These are phyloP conservation scores for Solea solea DNA, from an alignment of 2,113 vertebrate genomes.

Conservation along the genomic window DNA sequence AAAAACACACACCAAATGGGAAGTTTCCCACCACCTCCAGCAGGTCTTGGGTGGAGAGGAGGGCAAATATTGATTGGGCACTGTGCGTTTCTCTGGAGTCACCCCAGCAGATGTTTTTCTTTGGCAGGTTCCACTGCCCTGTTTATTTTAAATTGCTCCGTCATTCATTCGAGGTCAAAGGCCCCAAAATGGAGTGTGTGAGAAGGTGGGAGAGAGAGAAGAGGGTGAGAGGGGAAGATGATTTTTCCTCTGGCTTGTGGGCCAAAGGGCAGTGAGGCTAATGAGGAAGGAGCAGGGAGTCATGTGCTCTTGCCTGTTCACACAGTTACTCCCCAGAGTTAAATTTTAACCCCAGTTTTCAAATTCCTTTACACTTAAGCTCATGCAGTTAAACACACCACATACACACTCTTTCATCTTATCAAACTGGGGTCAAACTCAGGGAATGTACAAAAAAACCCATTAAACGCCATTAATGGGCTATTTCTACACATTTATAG, in stretches of 20 bases:
- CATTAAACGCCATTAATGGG: not conserved
- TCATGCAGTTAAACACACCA: constrained; percentile 41
- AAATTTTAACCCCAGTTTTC: constrained; percentile 75
- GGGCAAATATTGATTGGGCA: constrained; percentile 71
- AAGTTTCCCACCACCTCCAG: constrained; percentile 77
- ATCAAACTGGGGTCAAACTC: constrained; percentile 7
- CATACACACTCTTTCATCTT: not conserved
- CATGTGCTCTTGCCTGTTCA: constrained; percentile 60
- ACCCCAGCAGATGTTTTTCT: constrained; percentile 81
- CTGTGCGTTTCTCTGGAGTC: constrained; percentile 46
- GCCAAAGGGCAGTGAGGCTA: constrained; percentile 73
- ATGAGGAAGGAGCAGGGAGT: constrained; percentile 70
- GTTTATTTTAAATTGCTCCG: constrained; percentile 79
- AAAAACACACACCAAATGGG: constrained; percentile 63
- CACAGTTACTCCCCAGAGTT: constrained; percentile 62
- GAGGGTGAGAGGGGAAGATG: constrained; percentile 7
- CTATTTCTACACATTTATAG: not conserved
- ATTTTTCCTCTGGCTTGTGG: constrained; percentile 53
- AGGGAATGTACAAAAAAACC: not conserved
- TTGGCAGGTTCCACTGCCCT: constrained; percentile 64
- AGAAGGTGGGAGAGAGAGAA: constrained; percentile 4
- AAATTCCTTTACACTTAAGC: constrained; percentile 73
- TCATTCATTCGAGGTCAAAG: constrained; percentile 80
- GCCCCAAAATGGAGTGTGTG: constrained; percentile 56
- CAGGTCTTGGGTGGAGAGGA: constrained; percentile 51